Conservation (phyloP, 2,888 invertebrate genomes). For the Monoplex corrugatus region DNA sequence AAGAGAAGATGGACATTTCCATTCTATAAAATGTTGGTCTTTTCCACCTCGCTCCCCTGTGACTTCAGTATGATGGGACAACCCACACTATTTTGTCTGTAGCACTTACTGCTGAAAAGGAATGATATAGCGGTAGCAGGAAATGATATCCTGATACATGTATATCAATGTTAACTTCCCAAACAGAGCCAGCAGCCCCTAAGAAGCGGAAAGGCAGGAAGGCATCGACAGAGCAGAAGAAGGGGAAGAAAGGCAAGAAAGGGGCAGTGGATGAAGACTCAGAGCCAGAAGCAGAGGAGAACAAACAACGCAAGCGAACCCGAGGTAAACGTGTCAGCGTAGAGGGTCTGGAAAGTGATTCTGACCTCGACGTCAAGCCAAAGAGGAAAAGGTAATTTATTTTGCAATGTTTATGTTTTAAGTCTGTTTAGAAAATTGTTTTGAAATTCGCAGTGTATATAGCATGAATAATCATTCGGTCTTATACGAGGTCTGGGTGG, state of each 20-base stretch:
- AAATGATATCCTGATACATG: neutral
- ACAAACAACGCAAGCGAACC: constrained; percentile 54
- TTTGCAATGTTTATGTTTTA: too few species aligned
- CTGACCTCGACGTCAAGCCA: constrained; percentile 61
- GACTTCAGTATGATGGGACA: too few species aligned
- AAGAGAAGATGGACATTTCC: too few species aligned
- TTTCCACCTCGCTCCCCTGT: too few species aligned
- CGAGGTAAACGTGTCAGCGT: constrained; percentile 65
- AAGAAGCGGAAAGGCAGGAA: constrained; percentile 42
- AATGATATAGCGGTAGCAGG: too few species aligned
- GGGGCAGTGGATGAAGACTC: constrained; percentile 56
- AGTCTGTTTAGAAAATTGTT: too few species aligned
- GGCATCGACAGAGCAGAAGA: constrained; percentile 85
- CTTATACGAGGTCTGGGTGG: too few species aligned
- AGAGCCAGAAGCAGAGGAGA: constrained; percentile 47
- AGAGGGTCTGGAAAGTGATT: constrained; percentile 70
- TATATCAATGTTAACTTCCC: neutral
- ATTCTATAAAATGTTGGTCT: too few species aligned
- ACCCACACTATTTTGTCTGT: too few species aligned
- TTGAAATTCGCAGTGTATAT: too few species aligned
- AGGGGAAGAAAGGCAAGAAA: constrained; percentile 82
- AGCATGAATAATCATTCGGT: too few species aligned
- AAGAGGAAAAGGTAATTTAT: constrained; percentile 53
- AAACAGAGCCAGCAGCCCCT: neutral
- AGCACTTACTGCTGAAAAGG: too few species aligned